These are phyloP conservation scores for Toxonevra muliebris DNA, from an alignment of 2,888 invertebrate species.

Conservation along the genomic window DNA sequence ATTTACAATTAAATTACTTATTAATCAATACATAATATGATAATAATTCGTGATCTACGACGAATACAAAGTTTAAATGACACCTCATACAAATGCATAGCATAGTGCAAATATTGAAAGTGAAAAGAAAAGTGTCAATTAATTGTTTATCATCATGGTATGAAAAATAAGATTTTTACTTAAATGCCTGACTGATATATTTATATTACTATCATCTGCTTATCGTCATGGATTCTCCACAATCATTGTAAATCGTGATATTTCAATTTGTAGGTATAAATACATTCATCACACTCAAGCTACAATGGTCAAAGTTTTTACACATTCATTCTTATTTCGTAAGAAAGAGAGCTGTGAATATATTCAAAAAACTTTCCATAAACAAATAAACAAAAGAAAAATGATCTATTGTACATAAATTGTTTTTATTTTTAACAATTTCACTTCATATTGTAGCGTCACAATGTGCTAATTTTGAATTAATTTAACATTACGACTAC, in stretches of 20 bases:
- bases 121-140: not conserved
- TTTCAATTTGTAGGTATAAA: too few relatives aligned
- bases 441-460: constrained; percentile 46
- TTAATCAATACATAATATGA: too few relatives aligned
- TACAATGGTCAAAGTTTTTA: not conserved
- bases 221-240: too few relatives aligned
- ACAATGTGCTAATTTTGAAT: constrained; percentile 42
- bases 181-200: constrained; percentile 4
- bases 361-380: not conserved
- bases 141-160: not conserved
- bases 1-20: too few relatives aligned
- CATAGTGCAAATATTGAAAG: not conserved
- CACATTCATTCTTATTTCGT: not conserved
- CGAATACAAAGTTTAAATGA: too few relatives aligned
- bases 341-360: constrained; percentile 17
- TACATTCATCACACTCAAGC: not conserved
- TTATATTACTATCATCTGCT: constrained; percentile 3
- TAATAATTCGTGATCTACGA: too few relatives aligned
- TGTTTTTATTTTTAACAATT: not conserved
- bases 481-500: too few relatives aligned
- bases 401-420: not conserved
- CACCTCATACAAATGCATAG: too few relatives aligned
- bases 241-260: too few relatives aligned
- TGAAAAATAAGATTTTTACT: not conserved
- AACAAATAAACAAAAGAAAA: not conserved